Evolutionary conservation across 1,140 invertebrate species (phyloP).

Genomic region (Zophobas atratus): DNA sequence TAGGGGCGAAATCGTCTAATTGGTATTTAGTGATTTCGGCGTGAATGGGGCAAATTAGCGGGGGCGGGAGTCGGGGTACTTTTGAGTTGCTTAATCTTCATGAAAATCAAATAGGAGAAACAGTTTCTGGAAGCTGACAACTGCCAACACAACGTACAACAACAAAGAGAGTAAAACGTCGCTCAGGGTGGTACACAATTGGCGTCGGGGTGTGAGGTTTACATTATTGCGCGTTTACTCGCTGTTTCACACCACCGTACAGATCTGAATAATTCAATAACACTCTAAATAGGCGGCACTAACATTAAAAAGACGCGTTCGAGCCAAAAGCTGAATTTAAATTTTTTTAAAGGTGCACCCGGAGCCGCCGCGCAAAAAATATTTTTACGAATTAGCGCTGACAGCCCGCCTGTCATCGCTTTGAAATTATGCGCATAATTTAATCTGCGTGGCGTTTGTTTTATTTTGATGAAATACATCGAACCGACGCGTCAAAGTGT

Average conservation of each 20-base stretch:
- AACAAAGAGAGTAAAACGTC: slow-evolving; percentile 51
- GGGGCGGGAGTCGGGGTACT: background rate
- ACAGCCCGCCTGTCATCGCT: slow-evolving; percentile 30
- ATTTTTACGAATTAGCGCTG: slow-evolving; percentile 34
- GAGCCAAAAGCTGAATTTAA: slow-evolving; percentile 54
- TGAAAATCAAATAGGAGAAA: slow-evolving; percentile 47
- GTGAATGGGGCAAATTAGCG: background rate
- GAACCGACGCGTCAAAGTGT: slow-evolving; percentile 27
- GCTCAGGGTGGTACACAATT: slow-evolving; percentile 51
- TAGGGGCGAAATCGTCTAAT: background rate
- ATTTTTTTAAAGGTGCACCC: slow-evolving; percentile 49
- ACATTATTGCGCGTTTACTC: slow-evolving; percentile 63
- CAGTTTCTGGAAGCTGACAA: slow-evolving; percentile 47
- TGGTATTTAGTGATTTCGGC: background rate
- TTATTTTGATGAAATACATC: slow-evolving; percentile 39
- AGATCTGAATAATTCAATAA: slow-evolving; percentile 65
- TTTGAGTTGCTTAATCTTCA: slow-evolving; percentile 20
- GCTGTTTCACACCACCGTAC: slow-evolving; percentile 63
- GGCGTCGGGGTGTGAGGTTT: slow-evolving; percentile 59
- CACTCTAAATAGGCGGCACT: slow-evolving; percentile 63
- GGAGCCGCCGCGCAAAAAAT: slow-evolving; percentile 30
- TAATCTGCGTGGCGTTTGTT: slow-evolving; percentile 28
- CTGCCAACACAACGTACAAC: slow-evolving; percentile 44
- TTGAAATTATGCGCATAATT: slow-evolving; percentile 19
- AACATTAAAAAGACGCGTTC: slow-evolving; percentile 62